Conservation (phyloP, 2,797 vertebrate species). For the Nyctibius grandis region DNA sequence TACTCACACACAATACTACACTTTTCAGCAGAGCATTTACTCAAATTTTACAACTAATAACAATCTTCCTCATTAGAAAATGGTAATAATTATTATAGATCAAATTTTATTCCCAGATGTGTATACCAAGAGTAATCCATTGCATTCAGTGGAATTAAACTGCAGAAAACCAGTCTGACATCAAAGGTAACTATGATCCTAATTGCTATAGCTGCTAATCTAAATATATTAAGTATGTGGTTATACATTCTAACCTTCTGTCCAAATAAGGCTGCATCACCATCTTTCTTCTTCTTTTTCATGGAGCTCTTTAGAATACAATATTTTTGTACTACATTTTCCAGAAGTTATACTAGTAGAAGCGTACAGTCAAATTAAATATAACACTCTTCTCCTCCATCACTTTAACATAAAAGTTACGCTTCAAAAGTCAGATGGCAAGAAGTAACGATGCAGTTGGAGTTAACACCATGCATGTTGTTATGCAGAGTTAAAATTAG, state of each 20-base stretch:
- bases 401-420: not conserved
- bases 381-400: not conserved
- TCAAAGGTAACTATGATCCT: not conserved
- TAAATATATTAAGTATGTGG: not conserved
- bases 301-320: not conserved
- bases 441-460: not conserved
- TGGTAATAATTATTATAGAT: not conserved
- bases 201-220: not conserved
- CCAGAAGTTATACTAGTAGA: not conserved
- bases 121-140: not conserved
- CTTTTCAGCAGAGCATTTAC: not conserved
- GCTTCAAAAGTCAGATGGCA: not conserved
- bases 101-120: not conserved
- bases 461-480: not conserved
- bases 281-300: not conserved
- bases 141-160: not conserved
- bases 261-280: not conserved
- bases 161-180: not conserved
- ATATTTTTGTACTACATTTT: not conserved
- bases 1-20: not conserved
- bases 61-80: not conserved
- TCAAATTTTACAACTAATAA: not conserved
- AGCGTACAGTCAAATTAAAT: not conserved
- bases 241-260: not conserved
- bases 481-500: slow-evolving; percentile 48